Evolutionary conservation across 2,888 invertebrate species (phyloP), one percentile per base, ranked within the genome.

Genomic region (Limenitis arthemis): DNA sequence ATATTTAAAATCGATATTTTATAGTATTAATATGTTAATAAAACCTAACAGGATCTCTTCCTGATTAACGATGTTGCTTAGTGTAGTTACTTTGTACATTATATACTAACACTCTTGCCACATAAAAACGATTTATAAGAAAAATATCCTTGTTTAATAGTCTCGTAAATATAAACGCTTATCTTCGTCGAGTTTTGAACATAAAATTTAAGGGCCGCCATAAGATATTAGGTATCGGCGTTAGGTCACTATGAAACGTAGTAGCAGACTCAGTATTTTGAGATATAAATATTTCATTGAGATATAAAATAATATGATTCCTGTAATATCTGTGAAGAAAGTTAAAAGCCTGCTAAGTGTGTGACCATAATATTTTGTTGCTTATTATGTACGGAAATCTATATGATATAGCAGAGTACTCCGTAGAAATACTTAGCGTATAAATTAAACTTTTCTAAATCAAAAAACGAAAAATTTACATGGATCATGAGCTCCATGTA

Each of bases 171-270:
- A 55, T 56, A 51, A 53, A 56, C 56, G 59, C 57, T 60, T 60
- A 59, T 60, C 60, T 60, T 55, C 51, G 53, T 51, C 37, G 50
- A 55, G 55, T 59, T 56, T 54, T 34, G 51, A 51, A 55, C 58
- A 47, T 63, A 59, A 63, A 59, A 53, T 63, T 61, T 63, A 54
- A 58, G 57, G 58, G 49, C 58, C 44, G 48, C 49, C 54, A 53
- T 60, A 54, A 60, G 53, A 52, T 60, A 51, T 55, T 59, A 54
- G 56, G 53, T 49, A 55, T 54, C 51, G 46, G 48, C 48, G 51
- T 53, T 54, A 53, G 58, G 54, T 53, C 54, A 56, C 44, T 54
- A 51, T 47, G 51, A 48, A 54, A 51, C 47, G 46, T 54, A 42
- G 54, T 47, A 32, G 49, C 42, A 47, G 31, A 53, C 53, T 52